Base-by-base conservation (phyloP, 1,140 invertebrate genomes). In the Meloidogyne floridensis region DNA sequence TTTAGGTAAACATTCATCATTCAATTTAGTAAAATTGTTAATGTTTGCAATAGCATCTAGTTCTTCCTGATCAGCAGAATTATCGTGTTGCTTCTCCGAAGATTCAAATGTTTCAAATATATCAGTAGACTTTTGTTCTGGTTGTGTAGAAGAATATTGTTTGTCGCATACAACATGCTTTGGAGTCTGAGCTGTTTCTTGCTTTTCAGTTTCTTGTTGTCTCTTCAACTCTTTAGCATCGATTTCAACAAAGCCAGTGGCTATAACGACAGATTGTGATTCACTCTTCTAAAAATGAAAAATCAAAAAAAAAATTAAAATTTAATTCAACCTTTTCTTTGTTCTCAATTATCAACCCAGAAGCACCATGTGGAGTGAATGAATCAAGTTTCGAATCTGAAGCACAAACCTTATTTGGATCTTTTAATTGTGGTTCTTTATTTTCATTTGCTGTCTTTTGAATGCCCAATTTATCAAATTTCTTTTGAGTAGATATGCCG, bases 201-300 rank as follows among this genome's bases (percentile, higher is more conserved):
- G 32, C 32, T 47, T 47, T 8, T 65, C 59, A n/a, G 15, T 65
- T 65, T 65, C 59, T 18, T 65, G 59, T 65, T 65, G 59, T 65
- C n/a, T 15, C n/a, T 65, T 65, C n/a, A 65, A 65, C 5, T n/a
- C 59, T n/a, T 65, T 65, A 65, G 59, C 59, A 8, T 65, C 59
- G n/a, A 65, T 65, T 65, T 65, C 59, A 65, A 65, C 59, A 65
- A 65, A 65, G 15, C 59, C 59, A n/a, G 59, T 65, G 5, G 59
- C 59, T 65, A 65, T 73, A 42, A 73, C 72, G 72, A 73, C 72
- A 11, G 32, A 32, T 73, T 73, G 72, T 53, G 72, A 15, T 73
- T 73, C 72, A 42, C 18, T 73, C 18, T 3, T 6, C 59, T 65
- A 18, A 65, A 65, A 65, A n/a, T 65, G n/a, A 18, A 65, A n/a